These are phyloP conservation scores for Hippocampus zosterae DNA, from an alignment of 2,113 vertebrate species.

Conservation along the genomic window DNA sequence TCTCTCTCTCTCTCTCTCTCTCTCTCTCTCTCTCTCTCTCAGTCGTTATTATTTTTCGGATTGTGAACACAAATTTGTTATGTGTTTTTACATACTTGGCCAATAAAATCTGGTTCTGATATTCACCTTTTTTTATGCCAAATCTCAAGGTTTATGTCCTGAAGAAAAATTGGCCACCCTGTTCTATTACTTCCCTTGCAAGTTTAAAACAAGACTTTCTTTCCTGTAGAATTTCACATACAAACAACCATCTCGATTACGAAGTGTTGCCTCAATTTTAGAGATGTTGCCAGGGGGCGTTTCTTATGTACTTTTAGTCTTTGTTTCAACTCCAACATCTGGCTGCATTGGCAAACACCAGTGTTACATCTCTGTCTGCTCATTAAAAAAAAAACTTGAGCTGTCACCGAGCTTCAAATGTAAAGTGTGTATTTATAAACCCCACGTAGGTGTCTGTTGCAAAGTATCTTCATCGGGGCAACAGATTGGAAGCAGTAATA, in stretches of 20 bases:
- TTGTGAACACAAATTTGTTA: too few relatives aligned
- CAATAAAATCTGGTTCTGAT: too few relatives aligned
- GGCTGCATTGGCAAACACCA: slow-evolving; percentile 31
- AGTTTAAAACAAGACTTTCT: neutral
- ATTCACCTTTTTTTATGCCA: too few relatives aligned
- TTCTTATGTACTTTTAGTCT: slow-evolving; percentile 29
- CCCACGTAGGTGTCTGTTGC: slow-evolving; percentile 26
- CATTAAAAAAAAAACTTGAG: slow-evolving; percentile 12
- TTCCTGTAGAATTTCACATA: neutral
- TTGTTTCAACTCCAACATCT: slow-evolving; percentile 50
- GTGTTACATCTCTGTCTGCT: slow-evolving; percentile 17
- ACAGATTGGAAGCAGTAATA: slow-evolving; percentile 41
- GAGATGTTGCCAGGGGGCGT: slow-evolving; percentile 5
- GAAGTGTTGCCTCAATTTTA: neutral
- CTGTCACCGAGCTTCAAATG: slow-evolving; percentile 8
- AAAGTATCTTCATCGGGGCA: slow-evolving; percentile 26
- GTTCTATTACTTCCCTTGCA: too few relatives aligned
- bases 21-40: too few relatives aligned
- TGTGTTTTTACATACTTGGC: too few relatives aligned
- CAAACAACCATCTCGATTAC: neutral
- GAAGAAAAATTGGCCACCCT: too few relatives aligned
- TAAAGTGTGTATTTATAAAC: slow-evolving; percentile 43
- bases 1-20: too few relatives aligned
- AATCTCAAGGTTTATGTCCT: too few relatives aligned
- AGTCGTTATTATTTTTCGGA: too few relatives aligned